Conservation (phyloP, 2,113 vertebrate genomes). For the Gobio gobio region DNA sequence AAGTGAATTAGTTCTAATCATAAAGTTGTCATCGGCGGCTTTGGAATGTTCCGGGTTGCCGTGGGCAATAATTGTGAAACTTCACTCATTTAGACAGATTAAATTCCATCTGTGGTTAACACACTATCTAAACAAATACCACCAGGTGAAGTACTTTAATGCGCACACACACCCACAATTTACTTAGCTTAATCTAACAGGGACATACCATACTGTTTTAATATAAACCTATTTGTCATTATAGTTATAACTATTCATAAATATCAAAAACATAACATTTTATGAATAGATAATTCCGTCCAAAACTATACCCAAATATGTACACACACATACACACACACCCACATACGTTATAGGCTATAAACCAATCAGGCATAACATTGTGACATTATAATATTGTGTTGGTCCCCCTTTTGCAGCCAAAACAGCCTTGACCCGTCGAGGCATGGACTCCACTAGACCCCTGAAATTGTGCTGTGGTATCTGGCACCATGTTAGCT, state of each 20-base stretch:
- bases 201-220: not conserved
- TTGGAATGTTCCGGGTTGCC: slow-evolving; percentile 32
- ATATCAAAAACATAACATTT: no score
- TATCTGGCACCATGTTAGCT: no score
- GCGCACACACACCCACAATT: not conserved
- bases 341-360: no score
- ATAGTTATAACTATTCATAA: no score
- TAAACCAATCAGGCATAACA: no score
- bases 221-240: not conserved
- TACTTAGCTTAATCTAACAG: not conserved
- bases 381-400: no score
- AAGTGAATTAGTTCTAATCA: slow-evolving; percentile 41
- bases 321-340: not conserved
- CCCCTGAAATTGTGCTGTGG: no score
- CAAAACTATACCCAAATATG: not conserved
- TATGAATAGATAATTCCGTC: no score
- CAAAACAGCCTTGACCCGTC: no score
- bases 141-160: slow-evolving; percentile 12
- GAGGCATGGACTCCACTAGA: no score
- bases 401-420: no score
- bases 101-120: slow-evolving; percentile 27
- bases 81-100: slow-evolving; percentile 38
- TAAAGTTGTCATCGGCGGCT: slow-evolving; percentile 27
- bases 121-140: slow-evolving; percentile 39
- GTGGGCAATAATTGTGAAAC: slow-evolving; percentile 33